Evolutionary conservation across 2,113 vertebrate species (phyloP), one percentile per base, ranked within the genome.

Genomic region (Raja brachyura): DNA sequence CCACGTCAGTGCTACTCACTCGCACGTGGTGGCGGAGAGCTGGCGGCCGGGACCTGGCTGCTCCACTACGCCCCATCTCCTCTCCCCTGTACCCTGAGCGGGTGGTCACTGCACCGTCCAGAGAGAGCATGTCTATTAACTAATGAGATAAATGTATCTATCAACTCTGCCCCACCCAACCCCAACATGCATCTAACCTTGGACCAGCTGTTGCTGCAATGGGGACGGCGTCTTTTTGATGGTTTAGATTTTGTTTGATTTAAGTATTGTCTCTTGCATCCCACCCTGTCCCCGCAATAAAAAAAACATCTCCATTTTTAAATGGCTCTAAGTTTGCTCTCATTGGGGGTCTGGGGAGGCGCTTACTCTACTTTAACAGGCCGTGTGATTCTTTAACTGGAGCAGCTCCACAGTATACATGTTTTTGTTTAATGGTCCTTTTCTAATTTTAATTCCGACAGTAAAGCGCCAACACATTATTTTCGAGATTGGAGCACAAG

Each of bases 21-120:
- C 90, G 20, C 90, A 92, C 90, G 68, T 92, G 90, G 90, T 92
- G 31, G n/a, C 66, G 33, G 33, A 54, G 90, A 14, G 20, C 90
- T 39, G 66, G 90, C 22, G 20, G 18, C 2, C 39, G 20, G 14
- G 86, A 33, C 25, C 61, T 25, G 8, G 39, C 33, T n/a, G 66
- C n/a, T 66, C 14, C 28, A 33, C 6, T 28, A 5, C 86, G 16
- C 86, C 85, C 59, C 28, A 54, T n/a, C 28, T 2, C 1, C n/a
- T 61, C 83, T 11, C 63, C 25, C 16, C 1, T 16, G 79, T 22
- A 25, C 28, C 18, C 10, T 85, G 61, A 90, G 31, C 63, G 66
- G 66, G 20, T 54, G 68, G 66, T 73, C 39, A 13, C 73, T 48
- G 18, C 11, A 92, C 3, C 9, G 20, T 22, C 63, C 22, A 28